These are phyloP conservation scores for Otolemur garnettii DNA, from an alignment of 2,113 vertebrate genomes.

Conservation along the genomic window DNA sequence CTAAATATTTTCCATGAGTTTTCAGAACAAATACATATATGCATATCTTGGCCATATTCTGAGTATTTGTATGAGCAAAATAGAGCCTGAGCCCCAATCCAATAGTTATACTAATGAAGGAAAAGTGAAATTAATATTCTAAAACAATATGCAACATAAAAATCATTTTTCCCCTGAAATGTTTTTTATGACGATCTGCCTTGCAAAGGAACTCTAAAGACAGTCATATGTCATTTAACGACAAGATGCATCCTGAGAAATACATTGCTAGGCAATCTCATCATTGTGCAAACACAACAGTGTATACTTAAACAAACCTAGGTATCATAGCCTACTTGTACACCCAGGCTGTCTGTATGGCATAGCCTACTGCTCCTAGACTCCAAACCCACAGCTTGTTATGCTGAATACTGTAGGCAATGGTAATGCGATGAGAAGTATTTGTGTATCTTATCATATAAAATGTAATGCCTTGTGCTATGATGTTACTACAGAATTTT, in stretches of 20 bases:
- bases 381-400: not conserved
- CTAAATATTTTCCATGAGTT: constrained; percentile 6
- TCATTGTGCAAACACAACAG: not conserved
- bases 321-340: not conserved
- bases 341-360: not conserved
- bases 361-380: not conserved
- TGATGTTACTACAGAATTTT: not conserved
- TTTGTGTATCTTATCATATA: not conserved
- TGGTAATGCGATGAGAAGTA: not conserved
- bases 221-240: not conserved
- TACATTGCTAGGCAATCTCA: not conserved
- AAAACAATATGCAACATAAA: not conserved
- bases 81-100: not conserved
- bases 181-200: not conserved
- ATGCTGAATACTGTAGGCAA: not conserved
- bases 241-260: not conserved
- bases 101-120: not conserved
- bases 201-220: constrained; percentile 40
- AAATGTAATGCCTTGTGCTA: not conserved
- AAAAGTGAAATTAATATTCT: not conserved
- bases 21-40: not conserved
- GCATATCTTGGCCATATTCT: not conserved
- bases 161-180: not conserved
- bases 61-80: not conserved
- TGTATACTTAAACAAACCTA: not conserved